phyloP scores from a whole-genome alignment of 35 echinoderm and acorn worm genomes.

The Acanthaster planci region DNA sequence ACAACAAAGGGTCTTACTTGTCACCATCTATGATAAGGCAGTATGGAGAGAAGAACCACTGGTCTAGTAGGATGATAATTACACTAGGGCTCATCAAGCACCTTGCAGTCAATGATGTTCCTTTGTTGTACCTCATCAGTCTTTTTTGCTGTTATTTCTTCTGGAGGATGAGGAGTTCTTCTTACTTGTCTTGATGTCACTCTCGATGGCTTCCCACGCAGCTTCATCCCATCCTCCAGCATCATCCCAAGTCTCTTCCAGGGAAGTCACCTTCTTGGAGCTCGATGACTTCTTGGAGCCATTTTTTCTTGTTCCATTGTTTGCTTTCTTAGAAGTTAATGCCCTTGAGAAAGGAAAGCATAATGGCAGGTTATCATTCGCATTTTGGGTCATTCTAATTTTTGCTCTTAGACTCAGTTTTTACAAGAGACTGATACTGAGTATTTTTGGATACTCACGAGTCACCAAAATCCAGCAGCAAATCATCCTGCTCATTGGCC shows the following conservation, averaged over 20 bases:
- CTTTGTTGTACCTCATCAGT: no score
- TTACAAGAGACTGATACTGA: background rate
- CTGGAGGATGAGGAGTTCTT: constrained; percentile 12
- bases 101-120: no score
- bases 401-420: no score
- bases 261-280: constrained; percentile 52
- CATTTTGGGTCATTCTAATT: no score
- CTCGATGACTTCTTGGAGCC: constrained; percentile 3
- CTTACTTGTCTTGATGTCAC: constrained; percentile 45
- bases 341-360: background rate
- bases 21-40: no score
- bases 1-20: no score
- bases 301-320: background rate
- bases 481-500: constrained; percentile 52
- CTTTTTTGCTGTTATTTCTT: background rate
- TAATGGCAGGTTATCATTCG: no score
- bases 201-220: constrained; percentile 89
- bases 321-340: constrained; percentile 30
- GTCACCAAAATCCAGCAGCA: constrained; percentile 82
- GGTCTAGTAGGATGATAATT: no score
- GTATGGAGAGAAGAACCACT: no score
- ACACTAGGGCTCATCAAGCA: no score
- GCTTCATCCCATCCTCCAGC: constrained; percentile 95
- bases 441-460: constrained; percentile 47
- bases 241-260: constrained; percentile 97